A percentile compares a stretch with the other conserved stretches of the same genome.
phyloP scores from a whole-genome alignment of 2,113 vertebrate species.

The Sylvicapra grimmia region DNA sequence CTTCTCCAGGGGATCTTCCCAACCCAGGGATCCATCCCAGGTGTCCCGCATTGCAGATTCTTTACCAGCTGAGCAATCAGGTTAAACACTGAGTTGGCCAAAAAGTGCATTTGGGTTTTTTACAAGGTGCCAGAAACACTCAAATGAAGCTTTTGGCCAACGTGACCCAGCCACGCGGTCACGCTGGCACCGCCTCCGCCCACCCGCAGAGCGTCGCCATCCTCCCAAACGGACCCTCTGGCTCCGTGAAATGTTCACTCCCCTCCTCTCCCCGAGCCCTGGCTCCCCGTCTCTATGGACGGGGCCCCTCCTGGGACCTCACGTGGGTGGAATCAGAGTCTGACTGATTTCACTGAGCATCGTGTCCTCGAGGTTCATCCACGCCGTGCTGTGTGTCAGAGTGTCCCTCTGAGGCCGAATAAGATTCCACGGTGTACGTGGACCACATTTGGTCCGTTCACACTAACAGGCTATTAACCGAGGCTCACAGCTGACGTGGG shows the following conservation, averaged over 20 bases:
- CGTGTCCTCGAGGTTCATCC: neutral
- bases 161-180: fast-evolving
- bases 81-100: neutral
- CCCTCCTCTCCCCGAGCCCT: fast-evolving
- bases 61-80: neutral
- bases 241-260: fast-evolving
- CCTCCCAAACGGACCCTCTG: neutral
- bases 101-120: neutral
- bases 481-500: fast-evolving
- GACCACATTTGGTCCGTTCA: neutral
- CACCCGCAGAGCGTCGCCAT: fast-evolving
- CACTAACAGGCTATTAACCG: fast-evolving
- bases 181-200: too few relatives aligned
- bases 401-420: neutral
- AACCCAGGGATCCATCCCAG: neutral
- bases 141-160: too few relatives aligned
- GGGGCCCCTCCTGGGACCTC: neutral
- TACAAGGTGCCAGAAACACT: neutral
- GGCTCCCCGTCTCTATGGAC: neutral
- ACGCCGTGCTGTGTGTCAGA: fast-evolving
- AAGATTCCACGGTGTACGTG: fast-evolving
- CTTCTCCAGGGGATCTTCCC: neutral
- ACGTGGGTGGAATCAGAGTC: neutral
- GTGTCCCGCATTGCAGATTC: neutral
- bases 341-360: neutral